Evolutionary conservation across 1,140 invertebrate species (phyloP).

Genomic region (Ips typographus): DNA sequence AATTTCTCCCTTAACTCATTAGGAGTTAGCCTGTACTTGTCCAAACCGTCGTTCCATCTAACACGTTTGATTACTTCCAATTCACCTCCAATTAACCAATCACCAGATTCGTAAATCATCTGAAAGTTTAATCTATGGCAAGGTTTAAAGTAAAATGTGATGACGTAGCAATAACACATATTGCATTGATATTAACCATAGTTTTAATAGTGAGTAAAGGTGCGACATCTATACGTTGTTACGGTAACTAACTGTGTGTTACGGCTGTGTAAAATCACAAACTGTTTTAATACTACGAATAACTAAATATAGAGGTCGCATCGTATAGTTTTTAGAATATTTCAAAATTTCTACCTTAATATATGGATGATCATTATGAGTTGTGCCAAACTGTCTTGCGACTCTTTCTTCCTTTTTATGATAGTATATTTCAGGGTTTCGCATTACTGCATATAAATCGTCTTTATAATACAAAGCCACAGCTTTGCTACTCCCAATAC

Average conservation of each 20-base stretch:
- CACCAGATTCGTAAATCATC: slow-evolving; percentile 90
- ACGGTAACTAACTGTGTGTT: too few relatives aligned
- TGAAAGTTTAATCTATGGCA: slow-evolving; percentile 17
- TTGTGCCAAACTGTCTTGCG: slow-evolving; percentile 89
- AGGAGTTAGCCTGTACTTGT: slow-evolving; percentile 92
- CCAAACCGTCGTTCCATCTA: slow-evolving; percentile 93
- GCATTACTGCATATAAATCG: slow-evolving; percentile 79
- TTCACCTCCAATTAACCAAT: slow-evolving; percentile 95
- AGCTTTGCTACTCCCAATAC: slow-evolving; percentile 64
- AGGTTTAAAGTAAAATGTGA: not conserved
- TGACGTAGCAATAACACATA: too few relatives aligned
- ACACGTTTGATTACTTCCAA: slow-evolving; percentile 90
- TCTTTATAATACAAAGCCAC: slow-evolving; percentile 71
- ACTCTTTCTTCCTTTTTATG: slow-evolving; percentile 96
- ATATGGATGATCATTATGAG: slow-evolving; percentile 84
- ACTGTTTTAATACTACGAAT: not conserved
- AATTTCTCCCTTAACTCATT: slow-evolving; percentile 85
- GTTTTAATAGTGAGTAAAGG: too few relatives aligned
- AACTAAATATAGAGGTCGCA: not conserved
- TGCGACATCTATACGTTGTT: too few relatives aligned
- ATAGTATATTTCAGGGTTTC: slow-evolving; percentile 88
- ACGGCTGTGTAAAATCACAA: not conserved
- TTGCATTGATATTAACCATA: too few relatives aligned
- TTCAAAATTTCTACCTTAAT: slow-evolving; percentile 61
- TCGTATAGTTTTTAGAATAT: not conserved